These are phyloP conservation scores for Spodoptera littoralis DNA, from an alignment of 2,888 invertebrate genomes.

Conservation along the genomic window DNA sequence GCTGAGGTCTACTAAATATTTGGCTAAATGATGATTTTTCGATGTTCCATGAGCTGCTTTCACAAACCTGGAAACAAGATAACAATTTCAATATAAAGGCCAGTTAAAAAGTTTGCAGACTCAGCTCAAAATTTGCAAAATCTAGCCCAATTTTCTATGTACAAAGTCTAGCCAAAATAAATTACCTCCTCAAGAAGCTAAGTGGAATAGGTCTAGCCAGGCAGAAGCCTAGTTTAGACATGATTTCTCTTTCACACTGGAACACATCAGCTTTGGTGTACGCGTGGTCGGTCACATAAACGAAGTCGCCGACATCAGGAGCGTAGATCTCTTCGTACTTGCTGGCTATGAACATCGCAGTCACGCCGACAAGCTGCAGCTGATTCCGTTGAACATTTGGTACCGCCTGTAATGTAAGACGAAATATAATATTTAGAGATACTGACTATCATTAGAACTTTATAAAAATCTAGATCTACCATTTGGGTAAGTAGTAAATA, in stretches of 20 bases:
- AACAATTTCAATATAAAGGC: neutral
- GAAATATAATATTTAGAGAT: too few relatives aligned
- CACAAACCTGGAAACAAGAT: constrained; percentile 84
- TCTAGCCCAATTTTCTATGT: neutral
- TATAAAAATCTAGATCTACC: too few relatives aligned
- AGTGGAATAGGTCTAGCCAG: constrained; percentile 96
- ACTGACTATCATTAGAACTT: too few relatives aligned
- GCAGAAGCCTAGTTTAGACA: constrained; percentile 93
- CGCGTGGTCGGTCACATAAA: constrained; percentile 96
- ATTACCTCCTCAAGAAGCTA: constrained; percentile 95
- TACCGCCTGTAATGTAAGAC: constrained; percentile 82
- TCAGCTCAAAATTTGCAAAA: too few relatives aligned
- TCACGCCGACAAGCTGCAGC: constrained; percentile 96
- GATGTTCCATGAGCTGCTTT: constrained; percentile 89
- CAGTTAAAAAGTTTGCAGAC: neutral
- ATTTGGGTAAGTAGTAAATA: too few relatives aligned
- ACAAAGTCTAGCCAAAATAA: constrained; percentile 9
- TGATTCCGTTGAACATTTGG: constrained; percentile 90
- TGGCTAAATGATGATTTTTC: constrained; percentile 93
- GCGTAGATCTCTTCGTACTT: constrained; percentile 98
- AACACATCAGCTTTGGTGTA: constrained; percentile 94
- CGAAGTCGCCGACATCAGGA: constrained; percentile 96
- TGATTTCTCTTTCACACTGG: constrained; percentile 94
- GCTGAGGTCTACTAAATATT: constrained; percentile 96
- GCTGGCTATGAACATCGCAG: constrained; percentile 96